Evolutionary conservation across 2,113 vertebrate species (phyloP), one percentile per base, ranked within the genome.

Genomic region (Periophthalmus modestus): DNA sequence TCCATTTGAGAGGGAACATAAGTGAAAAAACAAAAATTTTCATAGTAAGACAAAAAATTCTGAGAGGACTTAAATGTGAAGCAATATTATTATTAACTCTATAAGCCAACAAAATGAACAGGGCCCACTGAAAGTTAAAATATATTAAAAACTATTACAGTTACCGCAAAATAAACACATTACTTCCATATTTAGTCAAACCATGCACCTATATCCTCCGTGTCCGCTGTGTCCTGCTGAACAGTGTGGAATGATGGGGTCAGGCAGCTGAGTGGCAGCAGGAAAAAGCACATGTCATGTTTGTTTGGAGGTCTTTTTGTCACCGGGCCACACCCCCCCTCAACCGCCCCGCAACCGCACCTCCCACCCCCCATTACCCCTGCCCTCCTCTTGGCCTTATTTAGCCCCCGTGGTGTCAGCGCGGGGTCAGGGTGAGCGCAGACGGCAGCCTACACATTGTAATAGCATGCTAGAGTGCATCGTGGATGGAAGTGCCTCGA

Each of bases 361-460:
- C 67, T 83, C 57, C 66, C 80, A 65, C 69, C 66, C 66, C 68
- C 68, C 72, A 62, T 77, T 82, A 79, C 82, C 62, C 62, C 84
- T 84, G 84, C 77, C 92, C 89, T 90, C 82, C 34, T 82, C 77
- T 77, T 89, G 82, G 84, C 84, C 88, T 92, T 87, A 93, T 89
- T 90, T 89, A 91, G 91, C 87, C 90, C 80, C 84, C 63, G 39
- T 75, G 63, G 79, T 92, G 87, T 94, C 87, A 92, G 81, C 46
- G 72, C 85, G 83, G 89, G 95, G 95, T 95, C 94, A 96, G 93
- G 92, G 93, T 89, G 89, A 93, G 68, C 36, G 23, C 70, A 81
- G 13, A 80, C 82, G 72, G 70, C 74, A 14, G 23, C 76, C 81
- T 62, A 76, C 67, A 81, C 81, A 91, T 86, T 89, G 85, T 82